Percentiles rank a stretch among this genome's conserved stretches.
phyloP scores from a whole-genome alignment of 2,113 vertebrate genomes.

The Romanogobio albipinnatus region DNA sequence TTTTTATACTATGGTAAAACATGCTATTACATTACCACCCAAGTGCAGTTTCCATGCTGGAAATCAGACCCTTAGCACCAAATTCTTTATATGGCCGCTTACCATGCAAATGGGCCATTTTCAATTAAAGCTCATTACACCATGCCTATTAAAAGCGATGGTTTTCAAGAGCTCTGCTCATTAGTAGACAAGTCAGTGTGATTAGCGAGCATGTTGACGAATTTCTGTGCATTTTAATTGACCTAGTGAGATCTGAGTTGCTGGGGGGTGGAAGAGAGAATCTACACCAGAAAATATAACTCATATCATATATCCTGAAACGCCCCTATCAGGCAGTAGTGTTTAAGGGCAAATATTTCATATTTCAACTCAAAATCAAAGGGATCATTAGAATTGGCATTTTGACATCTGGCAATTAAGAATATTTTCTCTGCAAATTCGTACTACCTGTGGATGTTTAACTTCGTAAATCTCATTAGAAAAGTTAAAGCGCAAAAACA shows the following conservation, averaged over 20 bases:
- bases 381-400: neutral
- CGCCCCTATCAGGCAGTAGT: neutral
- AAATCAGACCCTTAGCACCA: constrained; percentile 53
- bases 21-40: neutral
- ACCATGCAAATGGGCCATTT: constrained; percentile 67
- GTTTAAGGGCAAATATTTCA: neutral
- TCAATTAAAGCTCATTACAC: constrained; percentile 75
- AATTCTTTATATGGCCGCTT: constrained; percentile 62
- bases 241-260: constrained; percentile 50
- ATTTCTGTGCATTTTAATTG: constrained; percentile 61
- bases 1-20: neutral
- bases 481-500: neutral
- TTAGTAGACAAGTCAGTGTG: constrained; percentile 60
- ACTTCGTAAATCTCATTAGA: neutral
- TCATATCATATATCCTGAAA: constrained; percentile 38
- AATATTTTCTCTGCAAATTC: neutral
- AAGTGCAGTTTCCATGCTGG: neutral
- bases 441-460: neutral
- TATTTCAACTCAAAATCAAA: neutral
- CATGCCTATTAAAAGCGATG: constrained; percentile 70
- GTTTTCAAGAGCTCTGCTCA: constrained; percentile 67
- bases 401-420: neutral
- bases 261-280: constrained; percentile 36
- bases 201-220: constrained; percentile 62
- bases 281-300: constrained; percentile 46